phyloP scores from a whole-genome alignment of 2,113 vertebrate genomes.

The Cairina moschata region DNA sequence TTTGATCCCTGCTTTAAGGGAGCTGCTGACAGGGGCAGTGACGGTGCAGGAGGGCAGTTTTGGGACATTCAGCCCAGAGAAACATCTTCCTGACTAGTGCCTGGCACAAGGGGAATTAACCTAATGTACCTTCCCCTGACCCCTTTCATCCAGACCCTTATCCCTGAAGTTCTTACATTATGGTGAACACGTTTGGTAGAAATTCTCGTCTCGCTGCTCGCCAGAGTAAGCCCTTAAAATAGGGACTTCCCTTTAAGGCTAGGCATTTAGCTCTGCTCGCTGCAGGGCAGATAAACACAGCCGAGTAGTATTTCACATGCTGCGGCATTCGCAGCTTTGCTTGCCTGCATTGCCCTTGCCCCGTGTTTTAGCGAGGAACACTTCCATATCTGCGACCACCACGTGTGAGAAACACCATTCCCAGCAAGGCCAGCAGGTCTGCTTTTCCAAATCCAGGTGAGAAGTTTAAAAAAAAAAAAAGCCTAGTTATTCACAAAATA shows the following conservation, averaged over 20 bases:
- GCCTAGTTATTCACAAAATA: accelerated
- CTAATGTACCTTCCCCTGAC: not conserved
- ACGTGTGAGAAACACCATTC: not conserved
- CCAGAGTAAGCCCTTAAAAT: constrained; percentile 27
- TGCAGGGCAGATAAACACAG: constrained; percentile 24
- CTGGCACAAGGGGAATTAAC: not conserved
- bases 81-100: not conserved
- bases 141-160: not conserved
- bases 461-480: not conserved
- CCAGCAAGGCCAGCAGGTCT: not conserved
- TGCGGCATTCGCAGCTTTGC: not conserved
- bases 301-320: not conserved
- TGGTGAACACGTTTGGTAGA: not conserved
- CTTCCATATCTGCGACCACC: not conserved
- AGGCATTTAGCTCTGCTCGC: constrained; percentile 4
- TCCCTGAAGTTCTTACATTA: not conserved
- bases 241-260: constrained; percentile 55
- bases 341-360: not conserved
- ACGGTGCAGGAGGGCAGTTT: not conserved
- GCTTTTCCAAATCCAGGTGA: not conserved
- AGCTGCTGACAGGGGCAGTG: not conserved
- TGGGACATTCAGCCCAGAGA: accelerated
- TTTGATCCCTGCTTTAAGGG: not conserved
- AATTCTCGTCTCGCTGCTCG: not conserved
- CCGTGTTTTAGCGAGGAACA: not conserved